Base-by-base conservation (phyloP, 2,888 invertebrate species). In the Mongoloraphidia duomilia region DNA sequence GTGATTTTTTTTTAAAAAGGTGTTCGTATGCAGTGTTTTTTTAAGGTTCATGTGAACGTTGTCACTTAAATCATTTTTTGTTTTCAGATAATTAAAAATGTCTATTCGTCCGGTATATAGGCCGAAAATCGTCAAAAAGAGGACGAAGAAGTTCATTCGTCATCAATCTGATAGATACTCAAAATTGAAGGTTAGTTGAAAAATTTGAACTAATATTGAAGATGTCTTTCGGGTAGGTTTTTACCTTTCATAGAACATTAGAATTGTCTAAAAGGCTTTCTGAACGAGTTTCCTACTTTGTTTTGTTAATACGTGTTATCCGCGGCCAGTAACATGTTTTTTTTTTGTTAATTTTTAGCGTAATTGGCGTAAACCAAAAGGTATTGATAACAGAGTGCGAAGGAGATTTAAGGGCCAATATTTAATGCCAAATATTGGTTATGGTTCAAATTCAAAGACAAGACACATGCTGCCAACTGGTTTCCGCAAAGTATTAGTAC, bases 341-440 rank as follows among this genome's bases (percentile, higher is more conserved):
- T 51, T 47, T 55, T 46, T 51, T 45, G 46, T 52, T 53, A 47
- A 47, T 56, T 65, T 70, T 13, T 61, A 91, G 90, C 79, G 87
- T 59, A 94, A 90, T 81, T 99, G 98, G 98, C 85, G 98, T 67
- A 98, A 96, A 75, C 98, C 98, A 14, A 96, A 96, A 76, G 98
- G 98, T 92, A 99, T 98, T 72, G 98, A 99, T 75, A 98, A 99
- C 83, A 83, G 97, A 72, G 97, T 98, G 44, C 84, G 98, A 60
- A 85, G 98, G 68, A 83, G 96, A 60, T 98, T 98, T 78, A 98
- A 98, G 86, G 98, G 98, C 34, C 96, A 96, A 67, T 93, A 86
- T 66, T 74, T 91, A 75, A 98, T 99, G 98, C 98, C 98, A 56
- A 95, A 85, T 68, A 95, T 99, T 69, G 98, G 98, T 80, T 98